Conservation (phyloP, 2,113 vertebrate genomes). For the Alligator sinensis region DNA sequence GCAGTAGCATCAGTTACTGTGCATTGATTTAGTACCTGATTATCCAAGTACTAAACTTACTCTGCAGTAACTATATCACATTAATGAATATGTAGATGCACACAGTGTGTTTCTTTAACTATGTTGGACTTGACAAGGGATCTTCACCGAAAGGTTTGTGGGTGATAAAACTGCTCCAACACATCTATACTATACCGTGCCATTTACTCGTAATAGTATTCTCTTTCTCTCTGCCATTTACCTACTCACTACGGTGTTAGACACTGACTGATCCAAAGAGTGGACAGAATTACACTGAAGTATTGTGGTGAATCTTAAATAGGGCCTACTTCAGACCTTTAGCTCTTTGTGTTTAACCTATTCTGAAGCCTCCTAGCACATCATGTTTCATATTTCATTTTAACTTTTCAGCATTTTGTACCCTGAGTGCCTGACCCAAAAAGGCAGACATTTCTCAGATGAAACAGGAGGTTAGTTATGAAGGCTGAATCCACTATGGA, state of each 20-base stretch:
- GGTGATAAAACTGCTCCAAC: neutral
- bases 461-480: conserved; percentile 75
- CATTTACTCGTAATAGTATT: neutral
- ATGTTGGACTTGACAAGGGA: fast-evolving
- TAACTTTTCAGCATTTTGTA: conserved; percentile 49
- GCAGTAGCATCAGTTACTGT: too few relatives aligned
- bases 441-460: conserved; percentile 69
- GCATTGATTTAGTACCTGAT: too few relatives aligned
- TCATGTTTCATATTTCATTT: conserved; percentile 68
- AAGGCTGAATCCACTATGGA: conserved; percentile 57
- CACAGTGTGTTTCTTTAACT: too few relatives aligned
- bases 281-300: neutral
- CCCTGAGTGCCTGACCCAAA: conserved; percentile 43
- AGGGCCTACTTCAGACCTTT: neutral
- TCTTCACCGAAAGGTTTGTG: neutral
- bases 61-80: too few relatives aligned
- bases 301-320: conserved; percentile 16
- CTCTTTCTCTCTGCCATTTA: neutral
- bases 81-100: too few relatives aligned
- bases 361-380: conserved; percentile 43
- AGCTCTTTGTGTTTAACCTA: neutral
- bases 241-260: neutral
- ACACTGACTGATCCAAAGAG: neutral
- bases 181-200: neutral
- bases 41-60: too few relatives aligned